Base-by-base conservation (phyloP, 1,140 invertebrate species). In the Thalassaphorura encarpata region DNA sequence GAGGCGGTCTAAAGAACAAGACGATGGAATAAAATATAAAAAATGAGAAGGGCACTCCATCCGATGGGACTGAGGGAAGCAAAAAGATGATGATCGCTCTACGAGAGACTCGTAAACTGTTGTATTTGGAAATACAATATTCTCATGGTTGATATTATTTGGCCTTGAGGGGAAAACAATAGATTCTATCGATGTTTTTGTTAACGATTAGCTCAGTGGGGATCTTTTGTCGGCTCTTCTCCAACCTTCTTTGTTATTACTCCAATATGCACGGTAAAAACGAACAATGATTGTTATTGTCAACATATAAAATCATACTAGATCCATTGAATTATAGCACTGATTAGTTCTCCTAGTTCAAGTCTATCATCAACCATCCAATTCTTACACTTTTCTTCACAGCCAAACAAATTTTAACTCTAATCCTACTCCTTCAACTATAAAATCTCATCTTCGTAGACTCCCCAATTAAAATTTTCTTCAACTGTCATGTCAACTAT, bases 111-210 rank as follows among this genome's bases (percentile, higher is more conserved):
- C 16, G 6, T 43, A 11, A 16, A 24, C 15, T 4, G 18, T 40
- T 47, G n/a, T 21, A 33, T 40, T 42, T 39, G 39, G 45, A 46
- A 55, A 47, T 36, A 52, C 15, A 43, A 56, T 53, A 56, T 61
- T 56, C 54, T 41, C 53, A 49, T 56, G 54, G 53, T 53, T 55
- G 48, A 56, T 56, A 56, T 33, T 49, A 41, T 52, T 56, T 61
- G 53, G 53, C 58, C 52, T 61, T 61, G 53, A 45, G 53, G 48
- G 46, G 39, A 42, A 58, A 57, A 61, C 55, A 57, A 61, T 61
- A 61, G 60, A 61, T 57, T 61, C 60, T 55, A 61, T 57, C 60
- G 42, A 61, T 61, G 55, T 57, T 61, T 61, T 54, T 61, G 41
- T 61, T 57, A 54, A 58, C 60, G 60, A 61, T 61, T 61, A 58